Evolutionary conservation across 2,113 vertebrate species (phyloP).

Genomic region (Eublepharis macularius): DNA sequence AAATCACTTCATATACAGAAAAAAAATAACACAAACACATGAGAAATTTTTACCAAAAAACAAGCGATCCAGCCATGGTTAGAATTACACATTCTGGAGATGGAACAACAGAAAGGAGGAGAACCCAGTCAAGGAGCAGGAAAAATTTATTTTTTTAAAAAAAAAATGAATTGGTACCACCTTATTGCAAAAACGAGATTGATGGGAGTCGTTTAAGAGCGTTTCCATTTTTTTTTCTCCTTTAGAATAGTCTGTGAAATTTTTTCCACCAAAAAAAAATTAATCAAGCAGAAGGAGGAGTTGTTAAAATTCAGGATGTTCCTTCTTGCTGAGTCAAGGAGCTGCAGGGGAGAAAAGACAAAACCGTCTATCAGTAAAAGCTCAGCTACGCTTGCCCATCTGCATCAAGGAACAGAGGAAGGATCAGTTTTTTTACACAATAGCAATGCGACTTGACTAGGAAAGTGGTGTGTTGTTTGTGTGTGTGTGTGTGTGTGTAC

Average conservation of each 20-base stretch:
- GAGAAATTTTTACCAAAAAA: constrained; percentile 85
- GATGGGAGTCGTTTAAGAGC: constrained; percentile 69
- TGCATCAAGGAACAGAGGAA: constrained; percentile 3
- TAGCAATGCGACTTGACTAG: too few relatives aligned
- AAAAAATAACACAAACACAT: constrained; percentile 84
- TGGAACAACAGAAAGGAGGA: constrained; percentile 83
- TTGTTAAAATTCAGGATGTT: constrained; percentile 92
- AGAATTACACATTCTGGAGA: constrained; percentile 78
- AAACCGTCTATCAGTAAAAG: constrained; percentile 49
- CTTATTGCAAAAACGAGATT: constrained; percentile 78
- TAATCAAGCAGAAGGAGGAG: constrained; percentile 93
- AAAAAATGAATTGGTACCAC: constrained; percentile 81
- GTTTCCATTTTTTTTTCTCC: constrained; percentile 65
- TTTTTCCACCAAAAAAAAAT: constrained; percentile 48
- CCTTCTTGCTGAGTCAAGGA: constrained; percentile 93
- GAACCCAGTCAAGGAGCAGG: constrained; percentile 84
- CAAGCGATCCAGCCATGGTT: constrained; percentile 77
- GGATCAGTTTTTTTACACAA: neutral
- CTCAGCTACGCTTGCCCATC: constrained; percentile 9
- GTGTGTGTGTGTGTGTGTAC: too few relatives aligned
- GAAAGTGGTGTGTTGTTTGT: too few relatives aligned
- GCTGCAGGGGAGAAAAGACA: constrained; percentile 77
- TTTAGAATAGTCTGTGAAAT: constrained; percentile 72
- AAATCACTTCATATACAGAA: constrained; percentile 98
- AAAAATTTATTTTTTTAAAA: constrained; percentile 79